phyloP scores from a whole-genome alignment of 2,888 invertebrate species.

The Stenodera caucasica region DNA sequence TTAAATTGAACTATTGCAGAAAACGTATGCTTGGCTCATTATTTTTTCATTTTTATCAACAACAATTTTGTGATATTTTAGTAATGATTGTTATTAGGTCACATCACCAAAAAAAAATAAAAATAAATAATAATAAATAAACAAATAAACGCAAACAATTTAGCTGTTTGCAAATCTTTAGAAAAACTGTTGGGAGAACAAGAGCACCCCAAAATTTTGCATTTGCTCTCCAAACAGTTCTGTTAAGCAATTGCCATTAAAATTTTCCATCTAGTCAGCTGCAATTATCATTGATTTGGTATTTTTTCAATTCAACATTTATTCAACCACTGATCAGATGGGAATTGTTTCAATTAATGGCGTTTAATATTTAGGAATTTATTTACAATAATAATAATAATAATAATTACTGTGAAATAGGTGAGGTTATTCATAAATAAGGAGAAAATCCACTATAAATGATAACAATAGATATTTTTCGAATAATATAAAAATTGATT shows the following conservation, averaged over 20 bases:
- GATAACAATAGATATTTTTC: constrained; percentile 55
- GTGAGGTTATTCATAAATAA: constrained; percentile 55
- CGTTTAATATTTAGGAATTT: constrained; percentile 53
- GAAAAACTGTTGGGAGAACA: constrained; percentile 2
- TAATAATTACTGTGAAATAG: constrained; percentile 48
- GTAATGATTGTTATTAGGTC: constrained; percentile 62
- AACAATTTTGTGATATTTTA: constrained; percentile 63
- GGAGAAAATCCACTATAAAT: constrained; percentile 50
- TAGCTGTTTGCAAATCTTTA: background rate
- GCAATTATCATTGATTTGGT: background rate
- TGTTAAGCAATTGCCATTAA: constrained; percentile 37
- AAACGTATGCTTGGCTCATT: constrained; percentile 54
- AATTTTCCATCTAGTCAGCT: constrained; percentile 19
- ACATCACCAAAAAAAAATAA: constrained; percentile 56
- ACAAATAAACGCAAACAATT: constrained; percentile 37
- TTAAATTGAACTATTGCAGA: too few species aligned
- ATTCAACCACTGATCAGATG: background rate
- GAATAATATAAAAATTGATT: constrained; percentile 50
- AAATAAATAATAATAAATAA: constrained; percentile 48
- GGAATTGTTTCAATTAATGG: background rate
- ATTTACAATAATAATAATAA: constrained; percentile 52
- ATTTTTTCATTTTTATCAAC: constrained; percentile 59
- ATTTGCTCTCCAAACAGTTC: constrained; percentile 37
- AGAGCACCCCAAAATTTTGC: background rate
- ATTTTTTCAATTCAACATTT: background rate